Evolutionary conservation across 2,888 invertebrate genomes (phyloP), one percentile per base, ranked within the genome.

Genomic region (Eledona agricola): DNA sequence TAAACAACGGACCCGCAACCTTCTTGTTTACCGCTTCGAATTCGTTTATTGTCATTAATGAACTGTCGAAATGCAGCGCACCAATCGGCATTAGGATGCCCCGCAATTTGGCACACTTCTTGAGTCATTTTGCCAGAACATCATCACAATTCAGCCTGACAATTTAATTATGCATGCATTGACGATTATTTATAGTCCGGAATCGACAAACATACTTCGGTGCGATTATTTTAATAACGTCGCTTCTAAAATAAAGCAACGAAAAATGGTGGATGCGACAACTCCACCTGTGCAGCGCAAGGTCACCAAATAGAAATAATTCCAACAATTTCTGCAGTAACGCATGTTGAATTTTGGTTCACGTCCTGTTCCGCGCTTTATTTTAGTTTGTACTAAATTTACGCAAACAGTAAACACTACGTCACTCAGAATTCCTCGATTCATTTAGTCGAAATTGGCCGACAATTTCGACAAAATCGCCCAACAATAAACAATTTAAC

Each of bases 331-430:
- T n/a, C n/a, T n/a, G n/a, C n/a, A n/a, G n/a, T n/a, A n/a, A n/a
- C n/a, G 19, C 19, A 19, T 19, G 19, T 19, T 5, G 4, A 6
- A 6, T 19, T 4, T 4, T 5, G 6, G 6, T 19, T 6, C 19
- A 19, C 4, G 4, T 19, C 4, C 28, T 46, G 35, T 20, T 31
- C 23, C 43, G 40, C 35, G 42, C 49, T 55, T 58, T 55, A 58
- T 58, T 58, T 58, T 56, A 56, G 58, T 58, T 58, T 52, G 29
- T 37, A 58, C 50, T 58, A 58, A 28, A 40, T 56, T 58, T 58
- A 58, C 43, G 53, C 43, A 55, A 58, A 58, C 55, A 58, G 47
- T 55, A 52, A 50, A 55, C 49, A 47, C 45, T 45, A 49, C 58
- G 37, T 51, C 46, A 38, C 38, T 50, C 32, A 34, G 12, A 10